phyloP scores from a whole-genome alignment of 2,113 vertebrate species.

The Dipodomys merriami region DNA sequence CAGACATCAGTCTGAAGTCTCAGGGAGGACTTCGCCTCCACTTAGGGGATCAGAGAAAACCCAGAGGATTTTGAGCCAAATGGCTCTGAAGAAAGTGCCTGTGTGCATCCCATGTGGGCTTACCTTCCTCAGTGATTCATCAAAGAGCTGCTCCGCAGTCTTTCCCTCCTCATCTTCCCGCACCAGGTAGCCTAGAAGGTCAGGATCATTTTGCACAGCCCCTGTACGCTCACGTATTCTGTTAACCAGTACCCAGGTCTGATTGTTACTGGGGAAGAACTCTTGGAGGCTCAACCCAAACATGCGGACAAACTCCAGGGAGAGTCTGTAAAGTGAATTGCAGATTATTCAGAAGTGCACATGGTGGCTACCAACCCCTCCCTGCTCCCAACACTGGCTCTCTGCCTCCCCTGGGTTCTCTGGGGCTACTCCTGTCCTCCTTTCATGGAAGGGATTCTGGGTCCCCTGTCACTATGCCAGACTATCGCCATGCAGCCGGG shows the following conservation, averaged over 20 bases:
- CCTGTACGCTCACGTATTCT: background rate
- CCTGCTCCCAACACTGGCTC: background rate
- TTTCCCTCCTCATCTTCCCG: conserved; percentile 48
- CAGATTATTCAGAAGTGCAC: too few species aligned
- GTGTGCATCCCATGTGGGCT: background rate
- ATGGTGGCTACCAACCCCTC: too few species aligned
- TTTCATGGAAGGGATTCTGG: background rate
- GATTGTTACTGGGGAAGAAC: background rate
- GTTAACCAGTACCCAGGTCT: conserved; percentile 66
- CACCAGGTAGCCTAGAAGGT: conserved; percentile 54
- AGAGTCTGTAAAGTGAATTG: conserved; percentile 30
- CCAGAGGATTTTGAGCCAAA: rapidly evolving
- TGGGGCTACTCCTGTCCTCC: background rate
- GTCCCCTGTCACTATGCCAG: too few species aligned
- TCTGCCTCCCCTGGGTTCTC: background rate
- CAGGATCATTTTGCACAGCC: conserved; percentile 48
- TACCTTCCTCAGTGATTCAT: conserved; percentile 59
- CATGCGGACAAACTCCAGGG: conserved; percentile 14
- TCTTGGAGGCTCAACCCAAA: conserved; percentile 45
- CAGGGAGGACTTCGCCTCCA: background rate
- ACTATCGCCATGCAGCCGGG: rapidly evolving
- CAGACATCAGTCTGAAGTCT: background rate
- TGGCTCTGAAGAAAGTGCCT: background rate
- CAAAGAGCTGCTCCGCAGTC: conserved; percentile 48
- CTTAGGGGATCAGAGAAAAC: background rate